Evolutionary conservation across 2,888 invertebrate species (phyloP).

Genomic region (Lasioglossum villosulum): DNA sequence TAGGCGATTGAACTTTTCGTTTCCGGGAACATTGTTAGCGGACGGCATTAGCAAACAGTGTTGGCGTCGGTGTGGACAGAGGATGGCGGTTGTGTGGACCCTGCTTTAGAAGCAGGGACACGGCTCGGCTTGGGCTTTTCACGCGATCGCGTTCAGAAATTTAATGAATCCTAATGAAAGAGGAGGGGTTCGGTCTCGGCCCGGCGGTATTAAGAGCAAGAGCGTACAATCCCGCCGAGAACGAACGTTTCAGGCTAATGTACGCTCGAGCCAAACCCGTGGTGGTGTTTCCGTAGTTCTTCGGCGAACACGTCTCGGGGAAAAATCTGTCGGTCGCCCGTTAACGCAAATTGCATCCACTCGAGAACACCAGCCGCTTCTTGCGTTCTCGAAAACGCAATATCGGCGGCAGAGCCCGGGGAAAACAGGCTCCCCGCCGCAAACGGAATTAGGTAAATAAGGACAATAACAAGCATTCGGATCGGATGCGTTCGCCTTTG

Average conservation of each 20-base stretch:
- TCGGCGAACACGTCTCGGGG: not conserved
- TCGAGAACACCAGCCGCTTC: constrained; percentile 12
- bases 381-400: constrained; percentile 26
- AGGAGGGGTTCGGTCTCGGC: not conserved
- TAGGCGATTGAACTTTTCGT: constrained; percentile 12
- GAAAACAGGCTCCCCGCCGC: not conserved
- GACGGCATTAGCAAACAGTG: constrained; percentile 9
- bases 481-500: constrained; percentile 6
- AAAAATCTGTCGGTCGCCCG: constrained; percentile 38
- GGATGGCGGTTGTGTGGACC: not conserved
- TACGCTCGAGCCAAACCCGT: constrained; percentile 19
- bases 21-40: constrained; percentile 29
- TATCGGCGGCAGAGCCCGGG: constrained; percentile 1
- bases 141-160: constrained; percentile 43
- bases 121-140: constrained; percentile 12
- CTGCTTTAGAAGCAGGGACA: constrained; percentile 17
- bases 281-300: constrained; percentile 21
- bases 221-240: constrained; percentile 30
- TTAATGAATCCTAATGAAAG: constrained; percentile 57
- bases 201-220: constrained; percentile 29
- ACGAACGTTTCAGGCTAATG: constrained; percentile 22
- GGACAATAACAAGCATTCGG: constrained; percentile 19
- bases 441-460: constrained; percentile 45
- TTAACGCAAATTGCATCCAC: constrained; percentile 51
- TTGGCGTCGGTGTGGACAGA: not conserved